Evolutionary conservation across 1,140 invertebrate species (phyloP).

Genomic region (Ostrea edulis): DNA sequence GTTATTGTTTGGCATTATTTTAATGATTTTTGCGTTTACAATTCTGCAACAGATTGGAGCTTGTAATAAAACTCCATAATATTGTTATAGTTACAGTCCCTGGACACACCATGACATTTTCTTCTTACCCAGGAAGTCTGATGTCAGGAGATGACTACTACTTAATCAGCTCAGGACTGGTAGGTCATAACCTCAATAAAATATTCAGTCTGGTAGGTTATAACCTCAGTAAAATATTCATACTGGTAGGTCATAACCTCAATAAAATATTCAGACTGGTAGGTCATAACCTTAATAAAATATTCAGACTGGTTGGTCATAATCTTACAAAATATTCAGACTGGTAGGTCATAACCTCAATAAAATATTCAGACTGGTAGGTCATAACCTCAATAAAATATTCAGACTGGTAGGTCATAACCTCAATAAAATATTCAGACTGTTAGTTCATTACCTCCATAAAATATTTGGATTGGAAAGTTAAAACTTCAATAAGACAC

Average conservation of each 20-base stretch:
- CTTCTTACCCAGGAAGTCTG: conserved; percentile 92
- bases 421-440: background rate
- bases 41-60: too few relatives aligned
- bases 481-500: background rate
- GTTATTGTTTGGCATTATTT: too few relatives aligned
- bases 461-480: background rate
- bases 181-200: conserved; percentile 69
- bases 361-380: too few relatives aligned
- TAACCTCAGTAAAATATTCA: background rate
- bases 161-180: conserved; percentile 82
- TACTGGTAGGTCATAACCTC: too few relatives aligned
- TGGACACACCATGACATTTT: conserved; percentile 84
- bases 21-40: too few relatives aligned
- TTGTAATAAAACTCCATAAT: too few relatives aligned
- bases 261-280: too few relatives aligned
- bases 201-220: background rate
- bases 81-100: conserved; percentile 42
- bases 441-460: background rate
- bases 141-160: conserved; percentile 95
- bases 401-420: background rate
- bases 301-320: background rate
- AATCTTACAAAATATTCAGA: background rate
- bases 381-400: too few relatives aligned
- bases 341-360: background rate
- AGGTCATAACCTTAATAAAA: background rate